phyloP scores from a whole-genome alignment of 2,888 invertebrate genomes.

The Ichneumoninae sp. region DNA sequence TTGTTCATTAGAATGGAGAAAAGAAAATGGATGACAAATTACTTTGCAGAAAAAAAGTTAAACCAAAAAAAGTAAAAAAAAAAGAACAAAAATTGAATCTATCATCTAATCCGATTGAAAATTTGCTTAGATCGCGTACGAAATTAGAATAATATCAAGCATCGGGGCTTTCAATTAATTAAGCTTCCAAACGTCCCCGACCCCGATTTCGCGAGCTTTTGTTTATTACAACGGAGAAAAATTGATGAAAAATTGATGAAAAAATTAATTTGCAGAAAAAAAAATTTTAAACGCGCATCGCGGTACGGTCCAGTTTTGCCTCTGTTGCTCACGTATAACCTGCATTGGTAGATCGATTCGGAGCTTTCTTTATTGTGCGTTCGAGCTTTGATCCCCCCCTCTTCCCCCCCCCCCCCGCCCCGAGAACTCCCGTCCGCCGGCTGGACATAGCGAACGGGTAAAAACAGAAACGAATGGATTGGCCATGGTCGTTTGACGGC shows the following conservation, averaged over 20 bases:
- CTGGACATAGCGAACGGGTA: neutral
- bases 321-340: neutral
- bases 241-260: neutral
- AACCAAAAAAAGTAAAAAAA: neutral
- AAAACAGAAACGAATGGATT: constrained; percentile 43
- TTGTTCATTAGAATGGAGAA: too few relatives aligned
- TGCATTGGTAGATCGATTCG: constrained; percentile 36
- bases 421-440: neutral
- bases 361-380: constrained; percentile 2
- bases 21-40: too few relatives aligned
- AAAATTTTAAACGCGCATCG: neutral
- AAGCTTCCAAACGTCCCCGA: neutral
- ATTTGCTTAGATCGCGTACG: neutral
- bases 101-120: too few relatives aligned
- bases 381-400: neutral
- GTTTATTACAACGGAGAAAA: neutral
- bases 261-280: neutral
- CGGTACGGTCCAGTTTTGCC: neutral
- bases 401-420: neutral
- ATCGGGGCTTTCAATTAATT: neutral
- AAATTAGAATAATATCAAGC: neutral
- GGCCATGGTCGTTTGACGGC: constrained; percentile 45
- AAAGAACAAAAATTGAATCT: neutral
- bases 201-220: neutral
- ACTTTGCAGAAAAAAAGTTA: too few relatives aligned